Evolutionary conservation across 35 echinoderm and acorn worm species (phyloP).

Genomic region (Diadema setosum): DNA sequence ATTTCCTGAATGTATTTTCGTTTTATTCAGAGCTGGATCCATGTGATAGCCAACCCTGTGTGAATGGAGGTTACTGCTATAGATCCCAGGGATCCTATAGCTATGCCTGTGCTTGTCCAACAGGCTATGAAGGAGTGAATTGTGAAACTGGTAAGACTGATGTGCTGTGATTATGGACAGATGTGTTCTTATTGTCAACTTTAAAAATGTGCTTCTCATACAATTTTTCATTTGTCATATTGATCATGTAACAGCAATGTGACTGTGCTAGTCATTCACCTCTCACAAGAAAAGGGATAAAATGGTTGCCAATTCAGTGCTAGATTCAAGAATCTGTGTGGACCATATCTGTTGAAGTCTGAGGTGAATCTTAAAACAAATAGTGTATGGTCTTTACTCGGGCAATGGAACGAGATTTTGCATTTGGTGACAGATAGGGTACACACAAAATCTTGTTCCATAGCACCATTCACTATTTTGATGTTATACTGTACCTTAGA

Average conservation of each 20-base stretch:
- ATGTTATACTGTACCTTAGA: no score
- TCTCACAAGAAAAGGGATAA: background rate
- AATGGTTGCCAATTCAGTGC: background rate
- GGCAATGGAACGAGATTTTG: no score
- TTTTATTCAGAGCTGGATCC: slow-evolving; percentile 36
- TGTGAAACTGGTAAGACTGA: slow-evolving; percentile 31
- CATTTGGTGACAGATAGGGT: no score
- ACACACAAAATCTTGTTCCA: no score
- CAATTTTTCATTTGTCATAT: background rate
- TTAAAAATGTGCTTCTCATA: no score
- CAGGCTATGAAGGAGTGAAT: slow-evolving; percentile 36
- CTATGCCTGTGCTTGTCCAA: slow-evolving; percentile 27
- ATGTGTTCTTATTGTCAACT: no score
- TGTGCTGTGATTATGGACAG: background rate
- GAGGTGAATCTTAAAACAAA: background rate
- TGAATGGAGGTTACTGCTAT: slow-evolving; percentile 65
- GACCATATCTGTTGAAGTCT: no score
- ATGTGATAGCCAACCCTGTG: slow-evolving; percentile 58
- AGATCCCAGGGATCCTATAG: background rate
- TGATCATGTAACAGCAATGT: background rate
- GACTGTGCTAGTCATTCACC: background rate
- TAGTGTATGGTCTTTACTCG: no score
- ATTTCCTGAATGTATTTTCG: no score
- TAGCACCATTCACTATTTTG: no score
- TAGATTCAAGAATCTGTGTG: no score